Evolutionary conservation across 1,140 invertebrate species (phyloP).

Genomic region (Drosophila willistoni): DNA sequence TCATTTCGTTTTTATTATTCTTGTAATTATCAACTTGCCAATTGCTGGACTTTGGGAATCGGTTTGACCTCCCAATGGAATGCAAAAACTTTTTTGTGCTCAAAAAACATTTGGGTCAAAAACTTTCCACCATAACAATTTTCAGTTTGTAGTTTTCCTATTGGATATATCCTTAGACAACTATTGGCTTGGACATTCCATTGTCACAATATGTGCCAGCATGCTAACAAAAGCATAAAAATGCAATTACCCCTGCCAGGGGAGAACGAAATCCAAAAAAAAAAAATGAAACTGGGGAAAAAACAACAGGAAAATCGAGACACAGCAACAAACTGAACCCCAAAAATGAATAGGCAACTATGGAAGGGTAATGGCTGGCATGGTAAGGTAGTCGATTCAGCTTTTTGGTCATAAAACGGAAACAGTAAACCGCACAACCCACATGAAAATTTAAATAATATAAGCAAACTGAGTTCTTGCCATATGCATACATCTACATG

Average conservation of each 20-base stretch:
- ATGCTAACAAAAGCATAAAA: constrained; percentile 70
- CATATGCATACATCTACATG: constrained; percentile 3
- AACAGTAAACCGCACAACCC: constrained; percentile 61
- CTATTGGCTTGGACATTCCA: constrained; percentile 23
- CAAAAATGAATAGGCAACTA: constrained; percentile 55
- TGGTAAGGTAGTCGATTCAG: background rate
- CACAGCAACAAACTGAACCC: background rate
- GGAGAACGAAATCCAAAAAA: constrained; percentile 7
- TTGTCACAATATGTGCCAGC: constrained; percentile 42
- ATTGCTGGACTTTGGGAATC: constrained; percentile 29
- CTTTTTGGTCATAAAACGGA: constrained; percentile 50
- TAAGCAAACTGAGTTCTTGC: constrained; percentile 33
- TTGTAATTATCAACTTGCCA: constrained; percentile 41
- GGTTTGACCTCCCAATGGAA: constrained; percentile 28
- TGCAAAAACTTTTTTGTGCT: constrained; percentile 41
- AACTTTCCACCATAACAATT: constrained; percentile 63
- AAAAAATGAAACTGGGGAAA: background rate
- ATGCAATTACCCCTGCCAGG: constrained; percentile 66
- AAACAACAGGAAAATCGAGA: constrained; percentile 13
- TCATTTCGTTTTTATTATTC: constrained; percentile 26
- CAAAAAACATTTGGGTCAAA: constrained; percentile 70
- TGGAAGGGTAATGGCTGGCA: background rate
- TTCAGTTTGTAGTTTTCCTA: constrained; percentile 29
- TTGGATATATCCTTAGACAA: constrained; percentile 39
- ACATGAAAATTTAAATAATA: constrained; percentile 75